These are phyloP conservation scores for Lasioglossum villosulum DNA, from an alignment of 2,888 invertebrate genomes.

Conservation along the genomic window DNA sequence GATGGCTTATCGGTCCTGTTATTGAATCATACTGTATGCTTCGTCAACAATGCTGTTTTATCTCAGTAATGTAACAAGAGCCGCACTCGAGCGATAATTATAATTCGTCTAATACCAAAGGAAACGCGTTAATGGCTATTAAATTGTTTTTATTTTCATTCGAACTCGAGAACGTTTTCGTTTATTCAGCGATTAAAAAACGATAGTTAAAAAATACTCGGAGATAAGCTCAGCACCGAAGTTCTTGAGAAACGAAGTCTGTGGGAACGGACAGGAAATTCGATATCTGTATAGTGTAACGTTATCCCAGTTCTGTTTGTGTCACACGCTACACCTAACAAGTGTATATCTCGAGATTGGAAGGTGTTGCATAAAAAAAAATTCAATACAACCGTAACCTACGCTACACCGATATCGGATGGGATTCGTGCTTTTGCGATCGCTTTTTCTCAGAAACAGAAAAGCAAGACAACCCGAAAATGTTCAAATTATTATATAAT, in stretches of 20 bases:
- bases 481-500: not conserved
- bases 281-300: constrained; percentile 59
- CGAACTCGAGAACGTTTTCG: not conserved
- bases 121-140: not conserved
- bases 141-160: not conserved
- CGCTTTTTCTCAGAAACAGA: not conserved
- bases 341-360: constrained; percentile 19
- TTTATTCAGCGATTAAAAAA: not conserved
- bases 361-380: not conserved
- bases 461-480: not conserved
- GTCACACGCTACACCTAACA: constrained; percentile 14
- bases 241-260: constrained; percentile 45
- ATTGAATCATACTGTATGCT: constrained; percentile 11
- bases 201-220: not conserved
- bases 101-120: constrained; percentile 7
- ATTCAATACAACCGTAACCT: not conserved
- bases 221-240: constrained; percentile 26
- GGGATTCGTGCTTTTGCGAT: not conserved
- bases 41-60: constrained; percentile 21
- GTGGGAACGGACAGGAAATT: constrained; percentile 59
- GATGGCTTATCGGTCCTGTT: not conserved
- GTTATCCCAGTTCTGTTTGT: constrained; percentile 51
- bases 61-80: constrained; percentile 20
- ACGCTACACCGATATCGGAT: not conserved
- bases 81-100: not conserved